These are phyloP conservation scores for Malthinus seriepunctatus DNA, from an alignment of 2,888 invertebrate genomes.

Conservation along the genomic window DNA sequence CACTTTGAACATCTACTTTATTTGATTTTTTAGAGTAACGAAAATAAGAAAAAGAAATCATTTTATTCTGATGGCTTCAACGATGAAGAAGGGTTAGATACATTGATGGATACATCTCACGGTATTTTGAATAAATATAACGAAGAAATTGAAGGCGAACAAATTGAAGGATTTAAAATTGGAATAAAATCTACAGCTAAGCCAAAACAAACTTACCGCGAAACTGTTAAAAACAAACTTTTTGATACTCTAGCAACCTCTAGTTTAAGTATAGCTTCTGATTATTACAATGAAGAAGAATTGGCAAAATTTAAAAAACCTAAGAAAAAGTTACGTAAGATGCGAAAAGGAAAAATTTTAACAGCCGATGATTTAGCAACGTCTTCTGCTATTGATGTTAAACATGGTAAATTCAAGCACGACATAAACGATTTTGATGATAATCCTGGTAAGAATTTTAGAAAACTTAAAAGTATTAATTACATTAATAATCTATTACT, in stretches of 20 bases:
- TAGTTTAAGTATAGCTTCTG: slow-evolving; percentile 75
- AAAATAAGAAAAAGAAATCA: slow-evolving; percentile 81
- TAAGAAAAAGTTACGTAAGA: slow-evolving; percentile 75
- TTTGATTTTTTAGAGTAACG: slow-evolving; percentile 65
- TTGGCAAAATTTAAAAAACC: slow-evolving; percentile 88
- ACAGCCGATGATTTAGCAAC: slow-evolving; percentile 71
- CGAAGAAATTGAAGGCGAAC: slow-evolving; percentile 83
- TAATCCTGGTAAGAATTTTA: slow-evolving; percentile 57
- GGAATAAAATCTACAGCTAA: slow-evolving; percentile 67
- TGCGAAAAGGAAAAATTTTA: slow-evolving; percentile 64
- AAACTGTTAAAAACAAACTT: slow-evolving; percentile 57
- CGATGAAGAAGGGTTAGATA: slow-evolving; percentile 74
- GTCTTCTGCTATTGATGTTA: slow-evolving; percentile 41
- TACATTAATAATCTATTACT: slow-evolving; percentile 11
- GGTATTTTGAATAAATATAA: slow-evolving; percentile 90
- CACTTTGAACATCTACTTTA: background rate
- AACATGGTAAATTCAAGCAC: slow-evolving; percentile 41
- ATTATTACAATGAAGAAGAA: slow-evolving; percentile 87
- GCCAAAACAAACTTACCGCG: slow-evolving; percentile 52
- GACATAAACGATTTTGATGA: slow-evolving; percentile 64
- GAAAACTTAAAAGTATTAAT: too few species aligned
- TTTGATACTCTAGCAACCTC: slow-evolving; percentile 75
- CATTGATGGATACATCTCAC: slow-evolving; percentile 65
- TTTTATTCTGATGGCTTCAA: slow-evolving; percentile 83
- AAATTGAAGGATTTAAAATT: slow-evolving; percentile 73